Evolutionary conservation across 2,888 invertebrate genomes (phyloP).

Genomic region (Oegoconia quadripuncta): DNA sequence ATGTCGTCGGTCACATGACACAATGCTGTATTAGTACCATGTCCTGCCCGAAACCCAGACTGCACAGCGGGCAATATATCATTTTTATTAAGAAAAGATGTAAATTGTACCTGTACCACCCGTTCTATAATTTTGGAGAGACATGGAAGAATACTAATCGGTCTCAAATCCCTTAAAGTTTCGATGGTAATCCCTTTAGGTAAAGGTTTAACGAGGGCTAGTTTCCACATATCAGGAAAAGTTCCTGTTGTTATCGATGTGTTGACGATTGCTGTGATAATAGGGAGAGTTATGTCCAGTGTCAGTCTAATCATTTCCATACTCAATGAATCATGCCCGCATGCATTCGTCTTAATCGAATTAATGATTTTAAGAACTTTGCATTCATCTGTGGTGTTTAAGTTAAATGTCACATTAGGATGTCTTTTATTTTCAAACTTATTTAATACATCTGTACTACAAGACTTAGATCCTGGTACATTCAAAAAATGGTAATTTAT

Average conservation of each 20-base stretch:
- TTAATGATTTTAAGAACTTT: neutral
- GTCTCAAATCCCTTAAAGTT: constrained; percentile 2
- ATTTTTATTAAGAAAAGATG: constrained; percentile 1
- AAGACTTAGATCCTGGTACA: too few relatives aligned
- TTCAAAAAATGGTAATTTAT: constrained; percentile 4
- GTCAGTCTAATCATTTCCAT: neutral
- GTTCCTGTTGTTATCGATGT: neutral
- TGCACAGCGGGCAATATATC: constrained; percentile 7
- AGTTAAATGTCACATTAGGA: too few relatives aligned
- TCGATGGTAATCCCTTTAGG: neutral
- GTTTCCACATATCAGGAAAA: neutral
- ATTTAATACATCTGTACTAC: too few relatives aligned
- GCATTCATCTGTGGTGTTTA: too few relatives aligned
- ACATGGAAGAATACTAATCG: constrained; percentile 10
- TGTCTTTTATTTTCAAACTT: too few relatives aligned
- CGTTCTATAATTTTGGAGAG: constrained; percentile 17
- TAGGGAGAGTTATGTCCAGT: neutral
- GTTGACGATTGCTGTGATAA: neutral
- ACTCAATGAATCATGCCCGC: neutral
- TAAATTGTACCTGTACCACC: constrained; percentile 8
- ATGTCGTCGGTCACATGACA: constrained; percentile 9
- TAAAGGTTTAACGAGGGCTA: neutral
- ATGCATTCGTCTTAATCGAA: neutral
- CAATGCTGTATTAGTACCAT: constrained; percentile 9
- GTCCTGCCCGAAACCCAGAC: constrained; percentile 10